A percentile compares a stretch with the other conserved stretches of the same genome.
phyloP scores from a whole-genome alignment of 2,797 vertebrate genomes.

The Epinephelus malabaricus region DNA sequence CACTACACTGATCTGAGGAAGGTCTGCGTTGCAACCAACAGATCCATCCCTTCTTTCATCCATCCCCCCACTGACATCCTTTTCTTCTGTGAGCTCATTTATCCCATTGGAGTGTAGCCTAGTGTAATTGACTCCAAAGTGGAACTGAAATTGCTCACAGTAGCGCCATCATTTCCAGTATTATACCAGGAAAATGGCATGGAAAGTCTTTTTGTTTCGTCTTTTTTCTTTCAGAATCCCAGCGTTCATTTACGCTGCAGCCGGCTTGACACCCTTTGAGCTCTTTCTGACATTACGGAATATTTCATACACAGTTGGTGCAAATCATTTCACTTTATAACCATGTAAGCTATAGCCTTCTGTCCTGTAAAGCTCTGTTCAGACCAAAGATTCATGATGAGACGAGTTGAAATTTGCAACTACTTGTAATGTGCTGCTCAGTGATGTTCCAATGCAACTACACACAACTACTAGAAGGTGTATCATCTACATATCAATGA shows the following conservation, averaged over 20 bases:
- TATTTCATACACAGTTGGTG: neutral
- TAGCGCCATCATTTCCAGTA: slow-evolving; percentile 12
- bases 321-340: slow-evolving; percentile 30
- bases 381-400: no score
- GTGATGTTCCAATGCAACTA: no score
- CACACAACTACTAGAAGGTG: no score
- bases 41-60: slow-evolving; percentile 35
- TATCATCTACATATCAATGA: no score
- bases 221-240: slow-evolving; percentile 12
- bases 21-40: slow-evolving; percentile 34
- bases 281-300: neutral
- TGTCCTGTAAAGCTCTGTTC: neutral
- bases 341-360: neutral
- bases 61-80: slow-evolving; percentile 19
- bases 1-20: slow-evolving; percentile 34
- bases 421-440: no score
- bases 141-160: slow-evolving; percentile 44
- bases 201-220: neutral
- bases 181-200: slow-evolving; percentile 23
- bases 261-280: slow-evolving; percentile 14
- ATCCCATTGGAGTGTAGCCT: slow-evolving; percentile 52
- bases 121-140: slow-evolving; percentile 57
- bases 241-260: slow-evolving; percentile 4
- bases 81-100: slow-evolving; percentile 48
- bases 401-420: no score